phyloP scores from a whole-genome alignment of 2,797 vertebrate species.

The Eospalax fontanierii region DNA sequence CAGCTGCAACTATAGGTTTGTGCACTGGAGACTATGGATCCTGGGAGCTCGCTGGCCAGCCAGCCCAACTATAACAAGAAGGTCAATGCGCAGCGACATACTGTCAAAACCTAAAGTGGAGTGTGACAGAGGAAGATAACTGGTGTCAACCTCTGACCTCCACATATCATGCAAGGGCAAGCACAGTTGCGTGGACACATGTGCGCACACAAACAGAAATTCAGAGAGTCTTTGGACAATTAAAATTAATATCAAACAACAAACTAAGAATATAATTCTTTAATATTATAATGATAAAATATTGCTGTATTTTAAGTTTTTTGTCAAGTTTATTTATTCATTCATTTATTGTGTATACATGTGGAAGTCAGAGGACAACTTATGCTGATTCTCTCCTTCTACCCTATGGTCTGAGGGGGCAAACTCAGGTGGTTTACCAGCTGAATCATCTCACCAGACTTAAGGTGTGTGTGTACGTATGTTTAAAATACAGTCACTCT shows the following conservation, averaged over 20 bases:
- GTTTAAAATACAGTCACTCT: background rate
- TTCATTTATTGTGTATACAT: background rate
- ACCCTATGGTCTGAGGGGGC: too few relatives aligned
- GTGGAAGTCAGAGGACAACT: too few relatives aligned
- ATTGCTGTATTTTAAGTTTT: background rate
- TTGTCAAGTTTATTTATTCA: background rate
- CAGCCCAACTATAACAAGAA: too few relatives aligned
- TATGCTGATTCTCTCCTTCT: too few relatives aligned
- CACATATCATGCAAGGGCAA: background rate
- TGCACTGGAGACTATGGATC: background rate
- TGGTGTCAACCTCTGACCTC: background rate
- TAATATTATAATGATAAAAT: background rate
- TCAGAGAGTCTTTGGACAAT: background rate
- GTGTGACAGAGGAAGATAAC: background rate
- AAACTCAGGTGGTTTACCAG: accelerated
- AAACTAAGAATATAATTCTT: background rate
- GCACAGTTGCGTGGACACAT: background rate
- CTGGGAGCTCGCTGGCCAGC: background rate
- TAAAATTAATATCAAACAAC: background rate
- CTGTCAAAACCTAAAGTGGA: background rate
- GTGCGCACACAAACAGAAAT: background rate
- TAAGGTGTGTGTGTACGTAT: background rate
- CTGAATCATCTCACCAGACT: too few relatives aligned
- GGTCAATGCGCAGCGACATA: background rate
- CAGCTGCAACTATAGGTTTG: too few relatives aligned